Conservation (phyloP, 2,888 invertebrate species). For the Andrena hattorfiana region DNA sequence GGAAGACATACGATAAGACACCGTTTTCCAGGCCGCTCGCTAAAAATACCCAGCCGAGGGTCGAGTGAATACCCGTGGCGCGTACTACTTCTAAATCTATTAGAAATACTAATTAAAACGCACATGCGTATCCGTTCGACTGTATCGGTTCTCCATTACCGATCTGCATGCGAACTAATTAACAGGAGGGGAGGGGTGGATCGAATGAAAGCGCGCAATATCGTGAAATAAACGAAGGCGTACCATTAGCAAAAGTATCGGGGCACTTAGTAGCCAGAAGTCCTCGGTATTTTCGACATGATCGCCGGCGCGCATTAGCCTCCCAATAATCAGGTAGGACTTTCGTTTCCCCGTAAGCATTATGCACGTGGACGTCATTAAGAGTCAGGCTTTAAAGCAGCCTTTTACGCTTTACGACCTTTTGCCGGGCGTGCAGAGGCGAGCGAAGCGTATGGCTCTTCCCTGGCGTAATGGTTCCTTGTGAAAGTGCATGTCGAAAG, state of each 20-base stretch:
- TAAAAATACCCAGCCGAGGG: constrained; percentile 59
- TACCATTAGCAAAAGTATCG: constrained; percentile 67
- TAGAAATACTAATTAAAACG: not conserved
- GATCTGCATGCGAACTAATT: constrained; percentile 39
- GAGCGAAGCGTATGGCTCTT: constrained; percentile 47
- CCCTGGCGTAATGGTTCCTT: constrained; percentile 65
- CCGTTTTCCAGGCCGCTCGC: constrained; percentile 25
- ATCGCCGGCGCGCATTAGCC: constrained; percentile 67
- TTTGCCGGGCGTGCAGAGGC: constrained; percentile 66
- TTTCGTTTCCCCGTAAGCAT: constrained; percentile 73
- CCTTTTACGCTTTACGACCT: constrained; percentile 82
- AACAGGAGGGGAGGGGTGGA: not conserved
- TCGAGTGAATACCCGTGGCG: not conserved
- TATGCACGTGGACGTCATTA: constrained; percentile 79
- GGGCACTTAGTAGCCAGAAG: constrained; percentile 37
- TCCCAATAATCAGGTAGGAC: constrained; percentile 65
- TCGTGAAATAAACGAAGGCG: constrained; percentile 53
- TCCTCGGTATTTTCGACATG: constrained; percentile 62
- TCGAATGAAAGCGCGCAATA: constrained; percentile 25
- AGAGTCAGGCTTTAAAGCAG: constrained; percentile 79
- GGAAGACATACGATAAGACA: constrained; percentile 59
- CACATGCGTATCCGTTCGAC: not conserved
- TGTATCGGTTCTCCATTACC: constrained; percentile 33
- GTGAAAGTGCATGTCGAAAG: constrained; percentile 62
- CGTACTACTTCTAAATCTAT: not conserved